phyloP scores from a whole-genome alignment of 2,113 vertebrate genomes.

The Chlamydotis undulata region DNA sequence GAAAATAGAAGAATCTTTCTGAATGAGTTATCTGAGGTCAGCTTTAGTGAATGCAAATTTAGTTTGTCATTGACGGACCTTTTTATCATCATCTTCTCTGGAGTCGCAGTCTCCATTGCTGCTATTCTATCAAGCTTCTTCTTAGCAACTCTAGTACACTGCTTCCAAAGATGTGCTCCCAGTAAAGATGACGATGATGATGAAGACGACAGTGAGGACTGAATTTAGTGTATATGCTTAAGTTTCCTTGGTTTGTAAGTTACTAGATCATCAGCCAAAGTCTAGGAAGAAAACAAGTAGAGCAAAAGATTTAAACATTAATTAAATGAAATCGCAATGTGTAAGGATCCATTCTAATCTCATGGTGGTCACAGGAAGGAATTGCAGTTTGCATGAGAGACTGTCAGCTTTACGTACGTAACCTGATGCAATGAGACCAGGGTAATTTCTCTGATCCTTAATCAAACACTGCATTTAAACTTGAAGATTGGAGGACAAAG shows the following conservation, averaged over 20 bases:
- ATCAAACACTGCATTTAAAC: neutral
- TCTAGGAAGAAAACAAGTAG: neutral
- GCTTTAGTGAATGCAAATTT: conserved; percentile 94
- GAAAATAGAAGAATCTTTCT: conserved; percentile 88
- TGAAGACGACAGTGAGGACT: conserved; percentile 81
- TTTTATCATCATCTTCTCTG: conserved; percentile 97
- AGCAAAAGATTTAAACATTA: neutral
- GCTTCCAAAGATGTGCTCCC: conserved; percentile 94
- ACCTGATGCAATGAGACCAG: neutral
- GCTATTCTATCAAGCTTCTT: conserved; percentile 98
- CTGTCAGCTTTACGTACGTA: neutral
- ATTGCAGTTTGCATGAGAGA: neutral
- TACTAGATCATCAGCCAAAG: neutral
- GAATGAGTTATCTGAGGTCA: conserved; percentile 91
- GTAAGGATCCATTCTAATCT: neutral
- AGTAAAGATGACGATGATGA: conserved; percentile 94
- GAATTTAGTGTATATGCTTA: neutral
- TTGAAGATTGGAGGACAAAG: neutral
- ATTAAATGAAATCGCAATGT: neutral
- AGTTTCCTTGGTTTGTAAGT: neutral
- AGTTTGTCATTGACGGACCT: conserved; percentile 93
- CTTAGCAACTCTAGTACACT: conserved; percentile 94
- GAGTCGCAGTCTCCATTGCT: conserved; percentile 93
- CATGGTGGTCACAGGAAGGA: neutral
- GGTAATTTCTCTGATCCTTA: neutral